Conservation (phyloP, 2,113 vertebrate genomes). For the Halcyon senegalensis region DNA sequence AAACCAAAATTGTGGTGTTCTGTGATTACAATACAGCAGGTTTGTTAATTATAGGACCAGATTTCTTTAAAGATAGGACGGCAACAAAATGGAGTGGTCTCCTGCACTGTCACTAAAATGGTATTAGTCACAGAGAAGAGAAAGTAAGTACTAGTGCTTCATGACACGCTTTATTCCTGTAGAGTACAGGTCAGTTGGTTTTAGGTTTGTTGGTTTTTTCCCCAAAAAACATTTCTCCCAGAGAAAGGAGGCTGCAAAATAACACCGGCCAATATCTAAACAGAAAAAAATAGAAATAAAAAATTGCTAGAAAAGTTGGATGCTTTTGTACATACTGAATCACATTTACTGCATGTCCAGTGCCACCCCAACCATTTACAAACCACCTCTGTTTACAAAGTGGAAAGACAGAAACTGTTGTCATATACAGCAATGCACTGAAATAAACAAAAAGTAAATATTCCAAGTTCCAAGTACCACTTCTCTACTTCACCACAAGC, state of each 20-base stretch:
- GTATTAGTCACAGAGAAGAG: background rate
- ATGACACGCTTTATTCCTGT: background rate
- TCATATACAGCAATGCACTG: background rate
- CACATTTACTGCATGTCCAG: background rate
- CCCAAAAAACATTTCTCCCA: background rate
- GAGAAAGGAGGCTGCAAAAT: background rate
- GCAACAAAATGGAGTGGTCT: background rate
- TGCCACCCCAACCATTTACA: background rate
- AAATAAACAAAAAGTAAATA: background rate
- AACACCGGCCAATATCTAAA: background rate
- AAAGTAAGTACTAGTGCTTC: background rate
- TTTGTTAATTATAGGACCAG: background rate
- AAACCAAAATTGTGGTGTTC: background rate
- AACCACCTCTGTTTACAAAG: background rate
- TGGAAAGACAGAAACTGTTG: background rate
- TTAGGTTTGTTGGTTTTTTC: background rate
- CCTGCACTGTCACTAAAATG: background rate
- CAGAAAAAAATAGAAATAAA: background rate
- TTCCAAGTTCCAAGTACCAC: background rate
- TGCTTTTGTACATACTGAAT: background rate
- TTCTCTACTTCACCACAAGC: background rate
- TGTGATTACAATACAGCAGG: background rate
- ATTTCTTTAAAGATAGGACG: background rate
- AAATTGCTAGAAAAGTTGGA: background rate
- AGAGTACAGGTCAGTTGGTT: background rate